Evolutionary conservation across 2,797 vertebrate species (phyloP).

Genomic region (Oceanodroma leucorhoa): DNA sequence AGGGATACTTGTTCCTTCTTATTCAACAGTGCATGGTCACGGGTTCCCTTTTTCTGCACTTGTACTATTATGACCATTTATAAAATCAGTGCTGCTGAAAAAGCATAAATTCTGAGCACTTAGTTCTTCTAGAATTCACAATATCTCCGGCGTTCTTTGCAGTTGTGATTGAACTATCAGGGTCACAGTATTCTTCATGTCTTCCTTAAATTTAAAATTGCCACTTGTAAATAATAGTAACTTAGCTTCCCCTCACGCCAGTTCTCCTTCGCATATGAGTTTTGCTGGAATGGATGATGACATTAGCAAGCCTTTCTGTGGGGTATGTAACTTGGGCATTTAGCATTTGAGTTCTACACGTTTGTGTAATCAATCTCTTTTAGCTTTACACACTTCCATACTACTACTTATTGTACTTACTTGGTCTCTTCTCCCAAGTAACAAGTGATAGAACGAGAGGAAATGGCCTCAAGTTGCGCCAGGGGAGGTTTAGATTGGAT

Average conservation of each 20-base stretch:
- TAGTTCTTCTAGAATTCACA: not conserved
- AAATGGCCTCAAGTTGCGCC: too few species aligned
- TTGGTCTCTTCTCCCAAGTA: too few species aligned
- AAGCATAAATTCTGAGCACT: not conserved
- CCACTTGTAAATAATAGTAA: not conserved
- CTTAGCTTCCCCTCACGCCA: not conserved
- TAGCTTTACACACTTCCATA: not conserved
- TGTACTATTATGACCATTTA: not conserved
- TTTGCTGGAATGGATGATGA: not conserved
- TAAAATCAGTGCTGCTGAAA: not conserved
- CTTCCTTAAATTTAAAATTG: not conserved
- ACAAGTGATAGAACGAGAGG: too few species aligned
- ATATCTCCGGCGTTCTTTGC: not conserved
- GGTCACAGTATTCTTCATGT: not conserved
- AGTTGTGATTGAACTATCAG: not conserved
- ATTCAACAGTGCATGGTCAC: not conserved
- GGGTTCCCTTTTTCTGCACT: not conserved
- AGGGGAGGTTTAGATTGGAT: too few species aligned
- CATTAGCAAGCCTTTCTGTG: not conserved
- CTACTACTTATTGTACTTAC: not conserved
- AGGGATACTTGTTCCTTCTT: not conserved
- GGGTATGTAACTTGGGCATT: not conserved
- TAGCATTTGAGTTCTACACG: not conserved
- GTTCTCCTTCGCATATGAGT: not conserved
- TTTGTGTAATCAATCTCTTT: not conserved